Evolutionary conservation across 2,113 vertebrate species (phyloP), one percentile per base, ranked within the genome.

Genomic region (Pica pica): DNA sequence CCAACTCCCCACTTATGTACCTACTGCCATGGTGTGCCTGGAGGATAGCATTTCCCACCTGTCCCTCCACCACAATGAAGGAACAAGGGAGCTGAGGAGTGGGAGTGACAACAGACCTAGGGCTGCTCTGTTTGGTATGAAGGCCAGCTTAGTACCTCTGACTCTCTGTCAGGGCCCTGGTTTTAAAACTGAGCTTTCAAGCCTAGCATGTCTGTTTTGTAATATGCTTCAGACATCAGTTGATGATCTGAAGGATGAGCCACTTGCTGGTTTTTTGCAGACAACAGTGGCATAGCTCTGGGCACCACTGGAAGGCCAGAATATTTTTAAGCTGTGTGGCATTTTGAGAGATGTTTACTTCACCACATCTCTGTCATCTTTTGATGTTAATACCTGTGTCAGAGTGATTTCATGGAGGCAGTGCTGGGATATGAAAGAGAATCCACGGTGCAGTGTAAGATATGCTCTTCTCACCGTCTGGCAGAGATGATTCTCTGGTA

Each of bases 351-450:
- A 31, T 63, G 27, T 81, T 91, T 75, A 53, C 41, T 83, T 86
- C 52, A 63, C n/a, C 44, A 57, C 33, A n/a, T 47, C 31, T 84
- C 47, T 68, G 41, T 53, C 37, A 77, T 23, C 44, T 60, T 91
- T 83, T 90, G 53, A 80, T 77, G 56, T 80, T 83, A 76, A 88
- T 86, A 57, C 31, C 23, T 69, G 14, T 82, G 88, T 89, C 65
- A 84, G 41, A 87, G 68, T 46, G 52, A 83, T 52, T 65, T 44
- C 33, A 67, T 13, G 23, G 23, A 92, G 31, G 11, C 46, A 10
- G 20, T 35, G 10, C 68, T 56, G 41, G 41, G 26, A 41, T 53
- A 22, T 50, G 85, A 93, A 87, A 53, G 12, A n/a, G 31, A 79
- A 74, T n/a, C n/a, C 33, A 26, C 3, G 18, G 47, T 26, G 16